phyloP scores from a whole-genome alignment of 2,797 vertebrate genomes.

The Sciurus vulgaris region DNA sequence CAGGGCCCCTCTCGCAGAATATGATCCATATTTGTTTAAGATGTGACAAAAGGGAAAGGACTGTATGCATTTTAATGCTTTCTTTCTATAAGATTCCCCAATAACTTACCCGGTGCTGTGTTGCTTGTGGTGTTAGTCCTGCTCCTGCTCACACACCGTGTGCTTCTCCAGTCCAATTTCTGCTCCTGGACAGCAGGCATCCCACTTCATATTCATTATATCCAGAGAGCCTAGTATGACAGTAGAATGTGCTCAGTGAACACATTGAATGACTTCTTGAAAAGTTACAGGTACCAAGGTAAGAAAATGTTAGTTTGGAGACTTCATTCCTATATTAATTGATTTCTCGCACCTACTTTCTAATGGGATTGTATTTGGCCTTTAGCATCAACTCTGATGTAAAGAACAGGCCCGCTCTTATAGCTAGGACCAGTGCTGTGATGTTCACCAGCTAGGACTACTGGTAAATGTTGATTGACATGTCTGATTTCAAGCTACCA shows the following conservation, averaged over 20 bases:
- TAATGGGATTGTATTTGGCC: conserved; percentile 9
- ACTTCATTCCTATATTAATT: neutral
- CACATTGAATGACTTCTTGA: neutral
- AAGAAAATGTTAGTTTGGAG: conserved; percentile 2
- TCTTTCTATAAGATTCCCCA: neutral
- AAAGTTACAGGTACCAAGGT: neutral
- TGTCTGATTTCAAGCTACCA: neutral
- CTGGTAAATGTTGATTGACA: neutral
- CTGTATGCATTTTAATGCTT: neutral
- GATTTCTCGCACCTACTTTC: neutral
- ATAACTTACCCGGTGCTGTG: neutral
- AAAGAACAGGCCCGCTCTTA: neutral
- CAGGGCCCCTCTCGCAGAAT: neutral
- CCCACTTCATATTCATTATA: neutral
- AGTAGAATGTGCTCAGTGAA: neutral
- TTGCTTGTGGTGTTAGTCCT: neutral
- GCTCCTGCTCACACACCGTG: neutral
- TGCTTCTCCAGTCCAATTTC: neutral
- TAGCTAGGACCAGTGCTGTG: neutral
- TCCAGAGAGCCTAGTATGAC: neutral
- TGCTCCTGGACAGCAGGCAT: neutral
- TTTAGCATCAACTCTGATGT: neutral
- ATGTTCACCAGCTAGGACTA: no score
- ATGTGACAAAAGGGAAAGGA: neutral
- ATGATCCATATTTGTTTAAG: neutral